Base-by-base conservation (phyloP, 2,113 vertebrate species). In the Rynchops niger region DNA sequence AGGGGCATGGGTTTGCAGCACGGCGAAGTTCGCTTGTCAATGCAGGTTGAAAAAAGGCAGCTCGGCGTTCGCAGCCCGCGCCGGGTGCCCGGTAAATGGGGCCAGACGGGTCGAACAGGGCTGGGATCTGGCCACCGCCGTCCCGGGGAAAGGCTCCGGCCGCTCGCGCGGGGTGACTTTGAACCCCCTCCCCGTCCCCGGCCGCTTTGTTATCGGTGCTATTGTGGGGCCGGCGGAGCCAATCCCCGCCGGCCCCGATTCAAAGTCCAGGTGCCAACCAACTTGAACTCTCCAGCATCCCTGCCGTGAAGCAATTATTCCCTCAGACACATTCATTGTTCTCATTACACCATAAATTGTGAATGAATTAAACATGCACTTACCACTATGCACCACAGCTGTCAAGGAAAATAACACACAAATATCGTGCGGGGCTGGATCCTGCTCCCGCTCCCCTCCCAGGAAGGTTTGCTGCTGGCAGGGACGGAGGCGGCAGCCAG, bases 201-300 rank as follows among this genome's bases (percentile, higher is more conserved):
- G 5, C 70, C 47, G 90, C 95, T 92, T 92, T 95, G 95, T 95
- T 80, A 45, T 34, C 32, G 21, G 79, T 8, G 73, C 91, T 34
- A 86, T 95, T 93, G 81, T 93, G 86, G 90, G 55, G 92, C 80
- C 5, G 50, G 76, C 15, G 22, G 71, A 95, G 94, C 92, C 73
- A 79, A 65, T 59, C 85, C 62, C 74, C 15, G 52, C 47, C 93
- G 65, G 93, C 88, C 82, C 90, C 65, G 74, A 96, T 96, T 97
- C 95, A 91, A 93, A 92, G 93, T 96, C 95, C 86, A 92, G 94
- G 92, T 95, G 91, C 94, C 94, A 93, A 87, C 87, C 92, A 92
- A 92, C 56, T 89, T 95, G 95, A 97, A 94, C 96, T 94, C 95
- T 86, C 73, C 79, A 81, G 80, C 92, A 97, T 94, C 93, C 94